Evolutionary conservation across 2,888 invertebrate species (phyloP), one percentile per base, ranked within the genome.

Genomic region (Mechanitis messenoides): DNA sequence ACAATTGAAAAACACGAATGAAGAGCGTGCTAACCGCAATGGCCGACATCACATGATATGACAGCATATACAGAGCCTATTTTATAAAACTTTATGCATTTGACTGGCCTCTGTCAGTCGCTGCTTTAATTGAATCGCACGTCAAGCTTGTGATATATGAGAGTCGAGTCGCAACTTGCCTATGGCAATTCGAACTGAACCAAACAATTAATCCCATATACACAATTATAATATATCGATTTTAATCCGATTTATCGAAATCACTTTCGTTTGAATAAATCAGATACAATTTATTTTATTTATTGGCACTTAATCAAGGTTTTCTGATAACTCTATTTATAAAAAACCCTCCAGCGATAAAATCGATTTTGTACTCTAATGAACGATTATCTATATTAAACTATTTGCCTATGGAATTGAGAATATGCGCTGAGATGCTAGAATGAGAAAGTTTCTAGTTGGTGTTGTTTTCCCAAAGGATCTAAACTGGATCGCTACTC

Each of bases 71-170:
- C 58, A 59, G 61, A 53, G 58, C 67, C 64, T 69, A 69, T 62
- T 66, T 60, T 59, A 59, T 50, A 68, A 71, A 70, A 68, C 71
- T 73, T 72, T 75, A 74, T 73, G 71, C 73, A 69, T 78, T 73
- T 73, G 74, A 72, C 72, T 72, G 75, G 75, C 68, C 74, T 71
- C 77, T 78, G 82, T 83, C 83, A 78, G 80, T 76, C 72, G 72
- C 69, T 71, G 73, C 71, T 83, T 81, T 84, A 87, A 87, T 87
- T 87, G 85, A 87, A 87, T 84, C 76, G 75, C 78, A 72, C 78
- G 78, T 82, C 83, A 78, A 74, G 60, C 67, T 72, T 69, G 76
- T 84, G 82, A 86, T 84, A 79, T 84, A 86, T 78, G 81, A 81
- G 78, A 76, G 71, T 65, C 69, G 70, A 61, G 64, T 67, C 71